Evolutionary conservation across 1,140 invertebrate species (phyloP).

Genomic region (Tenebrio molitor): DNA sequence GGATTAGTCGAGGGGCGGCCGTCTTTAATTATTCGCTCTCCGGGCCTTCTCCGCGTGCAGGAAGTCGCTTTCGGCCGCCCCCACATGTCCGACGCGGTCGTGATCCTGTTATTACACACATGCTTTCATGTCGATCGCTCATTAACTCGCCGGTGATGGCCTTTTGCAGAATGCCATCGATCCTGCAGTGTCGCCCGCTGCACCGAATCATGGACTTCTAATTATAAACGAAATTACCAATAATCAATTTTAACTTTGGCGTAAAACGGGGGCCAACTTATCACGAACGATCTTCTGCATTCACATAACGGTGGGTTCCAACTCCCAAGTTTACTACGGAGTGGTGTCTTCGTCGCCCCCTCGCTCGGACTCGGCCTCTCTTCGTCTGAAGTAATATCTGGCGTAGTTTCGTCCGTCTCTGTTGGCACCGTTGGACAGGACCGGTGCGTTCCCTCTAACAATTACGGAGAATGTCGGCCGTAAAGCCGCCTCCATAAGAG

Average conservation of each 20-base stretch:
- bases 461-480: constrained; percentile 34
- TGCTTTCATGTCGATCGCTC: constrained; percentile 32
- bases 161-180: constrained; percentile 34
- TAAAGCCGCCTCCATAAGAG: constrained; percentile 42
- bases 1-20: too few species aligned
- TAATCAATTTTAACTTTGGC: constrained; percentile 47
- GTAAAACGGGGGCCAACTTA: constrained; percentile 50
- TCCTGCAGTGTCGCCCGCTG: too few species aligned
- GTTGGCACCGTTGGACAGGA: background rate
- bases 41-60: too few species aligned
- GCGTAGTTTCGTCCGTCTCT: constrained; percentile 26
- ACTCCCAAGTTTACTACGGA: constrained; percentile 53
- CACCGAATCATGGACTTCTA: constrained; percentile 23
- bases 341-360: constrained; percentile 38
- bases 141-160: constrained; percentile 21
- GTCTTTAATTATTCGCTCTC: too few species aligned
- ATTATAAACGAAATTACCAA: constrained; percentile 48
- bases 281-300: constrained; percentile 50
- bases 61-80: too few species aligned
- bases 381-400: constrained; percentile 49
- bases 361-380: constrained; percentile 6
- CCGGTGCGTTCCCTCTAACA: constrained; percentile 34
- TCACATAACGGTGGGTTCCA: constrained; percentile 53
- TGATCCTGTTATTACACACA: constrained; percentile 30
- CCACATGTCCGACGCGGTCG: constrained; percentile 10